These are phyloP conservation scores for Pachycephus smyrnensis DNA, from an alignment of 2,888 invertebrate species.

Conservation along the genomic window DNA sequence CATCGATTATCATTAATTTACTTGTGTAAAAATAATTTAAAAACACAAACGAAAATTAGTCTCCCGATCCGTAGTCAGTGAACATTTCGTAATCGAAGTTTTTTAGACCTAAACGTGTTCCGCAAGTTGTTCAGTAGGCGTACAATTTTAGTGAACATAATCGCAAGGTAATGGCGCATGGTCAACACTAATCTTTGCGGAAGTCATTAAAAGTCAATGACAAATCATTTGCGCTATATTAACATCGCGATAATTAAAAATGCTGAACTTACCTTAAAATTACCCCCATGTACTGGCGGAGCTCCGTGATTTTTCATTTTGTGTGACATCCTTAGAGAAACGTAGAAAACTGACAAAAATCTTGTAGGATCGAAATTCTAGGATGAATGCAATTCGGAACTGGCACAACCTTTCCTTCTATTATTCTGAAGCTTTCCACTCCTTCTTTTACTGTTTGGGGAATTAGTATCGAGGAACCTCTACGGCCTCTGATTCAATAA, in stretches of 20 bases:
- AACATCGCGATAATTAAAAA: background rate
- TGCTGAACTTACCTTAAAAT: slow-evolving; percentile 56
- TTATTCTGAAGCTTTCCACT: background rate
- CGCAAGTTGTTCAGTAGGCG: background rate
- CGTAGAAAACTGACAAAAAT: background rate
- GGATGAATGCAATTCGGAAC: slow-evolving; percentile 36
- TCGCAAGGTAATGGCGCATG: background rate
- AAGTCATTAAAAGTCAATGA: slow-evolving; percentile 29
- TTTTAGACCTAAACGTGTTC: background rate
- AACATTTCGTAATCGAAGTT: background rate
- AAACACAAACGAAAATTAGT: background rate
- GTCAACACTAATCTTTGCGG: slow-evolving; percentile 10
- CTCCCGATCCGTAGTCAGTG: background rate
- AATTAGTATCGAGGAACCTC: background rate
- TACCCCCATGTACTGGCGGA: slow-evolving; percentile 57
- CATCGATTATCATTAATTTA: too few species aligned
- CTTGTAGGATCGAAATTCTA: background rate
- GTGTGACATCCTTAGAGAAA: slow-evolving; percentile 20
- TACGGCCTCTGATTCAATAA: background rate
- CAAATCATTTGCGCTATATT: background rate
- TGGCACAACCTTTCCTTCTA: slow-evolving; percentile 3
- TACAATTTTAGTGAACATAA: background rate
- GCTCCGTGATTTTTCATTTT: slow-evolving; percentile 43
- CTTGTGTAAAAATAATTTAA: background rate
- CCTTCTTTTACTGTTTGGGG: background rate